These are phyloP conservation scores for Callocephalon fimbriatum DNA, from an alignment of 2,113 vertebrate species.

Conservation along the genomic window DNA sequence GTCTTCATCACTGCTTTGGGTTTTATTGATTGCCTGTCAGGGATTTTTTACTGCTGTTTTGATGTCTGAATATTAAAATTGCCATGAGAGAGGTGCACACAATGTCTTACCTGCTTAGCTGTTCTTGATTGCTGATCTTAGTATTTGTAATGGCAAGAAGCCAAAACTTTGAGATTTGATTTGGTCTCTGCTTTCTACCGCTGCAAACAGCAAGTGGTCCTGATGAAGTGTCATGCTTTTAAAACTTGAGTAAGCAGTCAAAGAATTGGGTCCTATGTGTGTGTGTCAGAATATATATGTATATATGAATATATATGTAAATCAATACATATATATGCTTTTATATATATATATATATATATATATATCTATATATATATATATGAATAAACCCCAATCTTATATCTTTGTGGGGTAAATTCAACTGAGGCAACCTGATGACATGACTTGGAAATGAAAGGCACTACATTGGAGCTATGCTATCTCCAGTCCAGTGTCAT, in stretches of 20 bases:
- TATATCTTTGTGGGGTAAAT: not conserved
- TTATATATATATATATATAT: too few species aligned
- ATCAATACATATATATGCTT: not conserved
- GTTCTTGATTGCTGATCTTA: not conserved
- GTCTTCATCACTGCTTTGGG: not conserved
- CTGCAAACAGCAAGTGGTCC: not conserved
- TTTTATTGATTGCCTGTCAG: slow-evolving; percentile 4
- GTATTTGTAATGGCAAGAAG: not conserved
- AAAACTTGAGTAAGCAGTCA: not conserved
- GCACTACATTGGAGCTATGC: not conserved
- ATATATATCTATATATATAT: too few species aligned
- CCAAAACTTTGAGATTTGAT: not conserved
- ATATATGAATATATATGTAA: accelerated
- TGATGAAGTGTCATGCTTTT: not conserved
- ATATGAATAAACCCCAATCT: not conserved
- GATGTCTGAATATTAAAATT: slow-evolving; percentile 9
- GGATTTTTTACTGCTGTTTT: not conserved
- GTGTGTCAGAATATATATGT: not conserved
- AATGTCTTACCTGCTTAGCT: not conserved
- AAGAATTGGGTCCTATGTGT: not conserved
- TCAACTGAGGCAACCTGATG: not conserved
- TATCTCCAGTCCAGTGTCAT: not conserved
- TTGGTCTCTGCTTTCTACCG: not conserved
- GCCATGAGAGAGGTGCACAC: not conserved
- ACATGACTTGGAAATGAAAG: not conserved